These are phyloP conservation scores for Popillia japonica DNA, from an alignment of 1,140 invertebrate species.

Conservation along the genomic window DNA sequence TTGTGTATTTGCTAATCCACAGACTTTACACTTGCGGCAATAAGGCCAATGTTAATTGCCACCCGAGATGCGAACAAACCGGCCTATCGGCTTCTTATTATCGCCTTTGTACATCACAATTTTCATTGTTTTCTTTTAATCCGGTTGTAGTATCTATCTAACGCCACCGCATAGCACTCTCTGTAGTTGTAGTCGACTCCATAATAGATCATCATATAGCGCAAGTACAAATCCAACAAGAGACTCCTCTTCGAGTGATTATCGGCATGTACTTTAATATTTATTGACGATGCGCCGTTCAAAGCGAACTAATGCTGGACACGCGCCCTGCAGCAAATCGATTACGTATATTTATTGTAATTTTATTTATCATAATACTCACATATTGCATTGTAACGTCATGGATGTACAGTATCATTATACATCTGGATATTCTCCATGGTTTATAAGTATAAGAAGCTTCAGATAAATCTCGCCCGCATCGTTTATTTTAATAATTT, in stretches of 20 bases:
- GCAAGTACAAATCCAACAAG: not conserved
- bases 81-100: constrained; percentile 27
- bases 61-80: constrained; percentile 32
- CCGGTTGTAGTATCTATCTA: constrained; percentile 16
- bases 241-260: constrained; percentile 14
- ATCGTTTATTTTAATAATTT: no score
- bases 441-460: not conserved
- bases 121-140: constrained; percentile 31
- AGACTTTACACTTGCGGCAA: constrained; percentile 28
- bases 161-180: not conserved
- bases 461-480: not conserved
- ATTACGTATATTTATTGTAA: constrained; percentile 25
- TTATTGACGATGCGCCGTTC: not conserved
- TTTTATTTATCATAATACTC: constrained; percentile 27
- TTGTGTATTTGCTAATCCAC: constrained; percentile 7
- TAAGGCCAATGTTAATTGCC: constrained; percentile 42
- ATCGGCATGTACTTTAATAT: constrained; percentile 17
- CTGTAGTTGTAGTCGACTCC: not conserved
- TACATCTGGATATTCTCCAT: not conserved
- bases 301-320: constrained; percentile 9
- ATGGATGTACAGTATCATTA: constrained; percentile 1
- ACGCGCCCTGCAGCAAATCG: constrained; percentile 21
- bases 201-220: not conserved
- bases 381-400: constrained; percentile 20
- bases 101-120: constrained; percentile 2